These are phyloP conservation scores for Arbacia lixula DNA, from an alignment of 53 echinoderm and acorn worm species.

Conservation along the genomic window DNA sequence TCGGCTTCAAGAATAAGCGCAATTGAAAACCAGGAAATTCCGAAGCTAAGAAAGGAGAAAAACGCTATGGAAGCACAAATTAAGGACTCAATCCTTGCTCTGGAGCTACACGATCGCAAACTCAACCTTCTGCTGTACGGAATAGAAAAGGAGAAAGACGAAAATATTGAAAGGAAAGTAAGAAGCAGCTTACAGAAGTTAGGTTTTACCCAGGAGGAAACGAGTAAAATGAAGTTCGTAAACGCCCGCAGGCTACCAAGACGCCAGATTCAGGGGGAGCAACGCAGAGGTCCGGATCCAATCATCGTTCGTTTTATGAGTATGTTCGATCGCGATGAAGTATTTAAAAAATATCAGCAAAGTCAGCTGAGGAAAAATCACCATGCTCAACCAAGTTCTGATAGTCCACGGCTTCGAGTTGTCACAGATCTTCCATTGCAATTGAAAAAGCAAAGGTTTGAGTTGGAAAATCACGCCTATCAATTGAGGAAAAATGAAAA, in stretches of 20 bases:
- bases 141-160: not conserved
- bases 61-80: not conserved
- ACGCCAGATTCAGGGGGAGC: not conserved
- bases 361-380: too few species aligned
- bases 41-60: slow-evolving; percentile 6
- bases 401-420: too few species aligned
- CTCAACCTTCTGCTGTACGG: slow-evolving; percentile 1
- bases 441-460: too few species aligned
- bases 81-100: not conserved
- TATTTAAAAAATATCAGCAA: too few species aligned
- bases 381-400: too few species aligned
- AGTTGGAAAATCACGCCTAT: too few species aligned
- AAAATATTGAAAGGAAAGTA: not conserved
- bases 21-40: slow-evolving; percentile 1
- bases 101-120: not conserved
- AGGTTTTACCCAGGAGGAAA: not conserved
- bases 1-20: slow-evolving; percentile 6
- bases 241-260: not conserved
- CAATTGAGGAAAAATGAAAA: too few species aligned
- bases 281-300: too few species aligned
- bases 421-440: too few species aligned
- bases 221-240: not conserved
- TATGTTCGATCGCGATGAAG: too few species aligned
- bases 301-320: too few species aligned
- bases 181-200: not conserved